Conservation (phyloP, 2,888 invertebrate species). For the Hypomecis punctinalis region DNA sequence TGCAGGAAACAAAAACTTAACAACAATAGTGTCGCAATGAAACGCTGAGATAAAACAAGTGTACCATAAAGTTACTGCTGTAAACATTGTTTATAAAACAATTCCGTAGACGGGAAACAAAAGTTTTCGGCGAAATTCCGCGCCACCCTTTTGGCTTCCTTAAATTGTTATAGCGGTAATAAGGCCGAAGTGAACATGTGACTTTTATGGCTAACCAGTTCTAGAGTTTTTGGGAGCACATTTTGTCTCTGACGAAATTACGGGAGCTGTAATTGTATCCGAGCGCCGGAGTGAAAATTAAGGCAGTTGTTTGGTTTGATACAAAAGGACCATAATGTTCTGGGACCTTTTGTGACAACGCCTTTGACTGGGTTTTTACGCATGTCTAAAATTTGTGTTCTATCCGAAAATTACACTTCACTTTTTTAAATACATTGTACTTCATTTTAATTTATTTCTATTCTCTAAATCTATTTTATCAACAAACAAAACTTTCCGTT, state of each 20-base stretch:
- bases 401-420: too few relatives aligned
- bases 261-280: conserved; percentile 51
- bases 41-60: conserved; percentile 74
- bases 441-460: background rate
- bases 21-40: conserved; percentile 72
- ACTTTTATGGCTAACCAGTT: conserved; percentile 79
- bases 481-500: too few relatives aligned
- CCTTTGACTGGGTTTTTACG: conserved; percentile 4
- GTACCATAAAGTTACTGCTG: conserved; percentile 79
- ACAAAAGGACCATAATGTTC: conserved; percentile 13
- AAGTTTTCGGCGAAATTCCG: conserved; percentile 78
- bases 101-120: conserved; percentile 76
- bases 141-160: conserved; percentile 82
- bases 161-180: conserved; percentile 83
- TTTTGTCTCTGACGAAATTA: conserved; percentile 77
- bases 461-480: too few relatives aligned
- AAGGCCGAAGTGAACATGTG: conserved; percentile 79
- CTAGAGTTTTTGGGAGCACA: conserved; percentile 72
- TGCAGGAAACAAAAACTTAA: conserved; percentile 65
- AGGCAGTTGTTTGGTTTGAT: conserved; percentile 16
- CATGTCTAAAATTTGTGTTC: background rate
- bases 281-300: conserved; percentile 19
- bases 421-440: background rate
- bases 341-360: conserved; percentile 14
- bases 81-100: conserved; percentile 84